These are phyloP conservation scores for Thamnaconus septentrionalis DNA, from an alignment of 2,113 vertebrate species.

Conservation along the genomic window DNA sequence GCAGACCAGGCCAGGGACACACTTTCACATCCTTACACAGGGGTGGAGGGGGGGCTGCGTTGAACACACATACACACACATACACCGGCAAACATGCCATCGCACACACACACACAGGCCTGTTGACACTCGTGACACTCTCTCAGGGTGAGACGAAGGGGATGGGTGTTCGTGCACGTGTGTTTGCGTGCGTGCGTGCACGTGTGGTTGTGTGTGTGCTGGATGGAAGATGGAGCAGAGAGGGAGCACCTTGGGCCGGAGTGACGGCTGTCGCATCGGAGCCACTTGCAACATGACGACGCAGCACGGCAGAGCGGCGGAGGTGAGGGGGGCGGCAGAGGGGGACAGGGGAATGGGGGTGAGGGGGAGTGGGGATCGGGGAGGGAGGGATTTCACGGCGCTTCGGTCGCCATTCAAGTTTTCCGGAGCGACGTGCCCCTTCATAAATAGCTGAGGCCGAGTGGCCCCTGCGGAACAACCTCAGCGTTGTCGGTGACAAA, in stretches of 20 bases:
- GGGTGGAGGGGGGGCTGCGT: conserved; percentile 53
- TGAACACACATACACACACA: conserved; percentile 27
- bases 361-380: too few relatives aligned
- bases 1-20: conserved; percentile 75
- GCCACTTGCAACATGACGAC: too few relatives aligned
- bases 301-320: too few relatives aligned
- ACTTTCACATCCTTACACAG: conserved; percentile 62
- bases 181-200: background rate
- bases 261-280: too few relatives aligned
- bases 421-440: conserved; percentile 40
- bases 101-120: conserved; percentile 14
- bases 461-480: conserved; percentile 19
- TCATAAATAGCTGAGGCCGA: conserved; percentile 52
- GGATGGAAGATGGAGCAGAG: too few relatives aligned
- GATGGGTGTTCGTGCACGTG: background rate
- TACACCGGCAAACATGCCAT: conserved; percentile 33
- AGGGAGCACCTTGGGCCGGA: too few relatives aligned
- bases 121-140: conserved; percentile 13
- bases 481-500: conserved; percentile 5
- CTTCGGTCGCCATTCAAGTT: conserved; percentile 54
- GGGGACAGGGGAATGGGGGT: too few relatives aligned
- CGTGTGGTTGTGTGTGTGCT: conserved; percentile 1
- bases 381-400: background rate
- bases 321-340: too few relatives aligned
- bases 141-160: conserved; percentile 30